Evolutionary conservation across 30 jellyfish, hydroid and myxozoan genomes (phyloP), one percentile per base, ranked within the genome.

Genomic region (Aurelia aurita complex sp. Pacific): DNA sequence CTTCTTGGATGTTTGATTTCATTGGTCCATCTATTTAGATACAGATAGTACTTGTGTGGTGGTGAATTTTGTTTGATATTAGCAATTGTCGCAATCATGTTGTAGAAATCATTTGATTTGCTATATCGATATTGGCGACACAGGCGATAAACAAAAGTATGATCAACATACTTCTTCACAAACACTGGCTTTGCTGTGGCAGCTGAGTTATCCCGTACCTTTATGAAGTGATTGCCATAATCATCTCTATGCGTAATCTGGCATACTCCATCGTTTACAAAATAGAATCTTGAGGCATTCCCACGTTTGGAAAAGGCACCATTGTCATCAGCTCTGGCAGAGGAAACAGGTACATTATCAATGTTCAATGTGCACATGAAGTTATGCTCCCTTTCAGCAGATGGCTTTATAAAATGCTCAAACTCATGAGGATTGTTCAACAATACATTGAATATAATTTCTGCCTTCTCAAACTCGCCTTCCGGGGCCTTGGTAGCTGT

Each of bases 311-410:
- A 53, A 54, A 1, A 79, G 54, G 89, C 89, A 57, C 89, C 81
- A 64, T 79, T 79, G 43, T 79, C 89, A 79, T 79, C 89, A 61
- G 89, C 89, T 79, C 89, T 73, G 61, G 89, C 81, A 61, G 89
- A 61, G 40, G 81, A 68, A 32, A 55, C 32, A 63, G 79, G 61
- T 4, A 69, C 79, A 23, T 79, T 38, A 16, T 79, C 89, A 55
- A 46, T 63, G 65, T 79, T 79, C 74, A 79, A 66, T 34, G 89
- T 79, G 63, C 89, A 63, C 80, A 79, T 79, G 53, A 79, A 79
- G 62, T 79, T 79, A 64, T 79, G 73, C 74, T 46, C 68, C 65
- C 81, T 68, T 57, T 68, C 89, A 23, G 89, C 81, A 23, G 89
- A 79, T 55, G 89, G 89, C 67, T 79, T 79, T 40, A 46, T 51